These are phyloP conservation scores for Papilio helenus DNA, from an alignment of 1,140 invertebrate genomes.

Conservation along the genomic window DNA sequence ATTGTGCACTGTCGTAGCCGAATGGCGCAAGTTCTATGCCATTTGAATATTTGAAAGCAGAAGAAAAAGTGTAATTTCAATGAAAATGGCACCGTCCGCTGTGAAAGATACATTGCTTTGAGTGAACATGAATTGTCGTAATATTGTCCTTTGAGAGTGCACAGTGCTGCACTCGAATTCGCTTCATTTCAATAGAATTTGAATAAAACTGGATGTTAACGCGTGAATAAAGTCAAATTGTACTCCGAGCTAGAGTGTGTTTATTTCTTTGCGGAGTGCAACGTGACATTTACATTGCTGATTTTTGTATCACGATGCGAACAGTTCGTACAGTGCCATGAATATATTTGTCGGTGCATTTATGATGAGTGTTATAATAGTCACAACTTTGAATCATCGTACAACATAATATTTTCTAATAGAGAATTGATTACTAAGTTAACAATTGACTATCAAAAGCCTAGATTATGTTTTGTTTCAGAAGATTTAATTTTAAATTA, in stretches of 20 bases:
- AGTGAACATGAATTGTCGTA: slow-evolving; percentile 62
- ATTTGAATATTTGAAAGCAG: slow-evolving; percentile 29
- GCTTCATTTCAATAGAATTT: slow-evolving; percentile 40
- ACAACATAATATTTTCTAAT: no score
- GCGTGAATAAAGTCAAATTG: slow-evolving; percentile 39
- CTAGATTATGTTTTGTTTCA: no score
- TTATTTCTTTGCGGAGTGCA: slow-evolving; percentile 37
- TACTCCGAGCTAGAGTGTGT: slow-evolving; percentile 1
- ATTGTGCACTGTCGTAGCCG: neutral
- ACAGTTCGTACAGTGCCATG: slow-evolving; percentile 2
- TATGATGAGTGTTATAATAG: neutral
- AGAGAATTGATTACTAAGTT: neutral
- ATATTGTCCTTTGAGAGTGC: slow-evolving; percentile 62
- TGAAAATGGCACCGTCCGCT: slow-evolving; percentile 38
- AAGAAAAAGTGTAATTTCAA: slow-evolving; percentile 23
- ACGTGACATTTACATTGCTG: slow-evolving; percentile 37
- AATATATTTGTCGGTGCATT: slow-evolving; percentile 10
- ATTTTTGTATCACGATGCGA: slow-evolving; percentile 18
- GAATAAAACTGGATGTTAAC: slow-evolving; percentile 39
- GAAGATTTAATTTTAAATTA: no score
- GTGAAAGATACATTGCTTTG: slow-evolving; percentile 57
- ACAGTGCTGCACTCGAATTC: slow-evolving; percentile 28
- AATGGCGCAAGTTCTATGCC: slow-evolving; percentile 10
- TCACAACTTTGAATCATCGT: neutral
- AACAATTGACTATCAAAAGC: no score